Percentiles rank a stretch among this genome's conserved stretches.
Evolutionary conservation across 2,888 invertebrate genomes (phyloP).

Genomic region (Dasysyrphus tricinctus): DNA sequence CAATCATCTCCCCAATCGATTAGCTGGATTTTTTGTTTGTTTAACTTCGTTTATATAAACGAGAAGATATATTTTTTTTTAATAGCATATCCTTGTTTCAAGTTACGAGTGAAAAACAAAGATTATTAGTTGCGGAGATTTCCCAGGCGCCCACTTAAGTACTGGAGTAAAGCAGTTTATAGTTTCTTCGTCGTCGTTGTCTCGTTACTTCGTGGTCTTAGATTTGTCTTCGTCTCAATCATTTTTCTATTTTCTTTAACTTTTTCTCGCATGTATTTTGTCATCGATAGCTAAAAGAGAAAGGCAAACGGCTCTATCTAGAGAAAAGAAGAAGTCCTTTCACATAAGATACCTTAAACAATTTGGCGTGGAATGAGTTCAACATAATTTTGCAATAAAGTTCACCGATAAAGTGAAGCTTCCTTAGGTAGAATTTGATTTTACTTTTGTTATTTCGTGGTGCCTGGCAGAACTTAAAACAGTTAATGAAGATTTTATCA

Average conservation of each 20-base stretch:
- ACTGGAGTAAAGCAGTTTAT: slow-evolving; percentile 7
- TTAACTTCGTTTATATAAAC: not conserved
- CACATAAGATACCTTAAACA: not conserved
- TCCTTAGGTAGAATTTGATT: not conserved
- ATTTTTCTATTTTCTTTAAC: not conserved
- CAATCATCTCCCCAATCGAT: slow-evolving; percentile 30
- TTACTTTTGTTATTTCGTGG: not conserved
- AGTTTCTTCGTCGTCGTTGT: not conserved
- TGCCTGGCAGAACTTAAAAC: not conserved
- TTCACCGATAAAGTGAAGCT: not conserved
- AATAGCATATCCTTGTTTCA: not conserved
- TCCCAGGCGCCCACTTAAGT: slow-evolving; percentile 52
- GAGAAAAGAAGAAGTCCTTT: not conserved
- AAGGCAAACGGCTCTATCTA: not conserved
- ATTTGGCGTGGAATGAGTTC: not conserved
- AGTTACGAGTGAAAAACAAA: slow-evolving; percentile 19
- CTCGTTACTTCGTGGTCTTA: not conserved
- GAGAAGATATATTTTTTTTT: not conserved
- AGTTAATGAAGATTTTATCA: not conserved
- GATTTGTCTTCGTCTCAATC: slow-evolving; percentile 16
- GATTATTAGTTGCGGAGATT: slow-evolving; percentile 29
- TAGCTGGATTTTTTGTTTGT: not conserved
- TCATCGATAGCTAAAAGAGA: not conserved
- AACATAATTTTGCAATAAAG: not conserved
- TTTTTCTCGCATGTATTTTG: slow-evolving; percentile 8